Base-by-base conservation (phyloP, 2,888 invertebrate species). In the Drosophila mercatorum region DNA sequence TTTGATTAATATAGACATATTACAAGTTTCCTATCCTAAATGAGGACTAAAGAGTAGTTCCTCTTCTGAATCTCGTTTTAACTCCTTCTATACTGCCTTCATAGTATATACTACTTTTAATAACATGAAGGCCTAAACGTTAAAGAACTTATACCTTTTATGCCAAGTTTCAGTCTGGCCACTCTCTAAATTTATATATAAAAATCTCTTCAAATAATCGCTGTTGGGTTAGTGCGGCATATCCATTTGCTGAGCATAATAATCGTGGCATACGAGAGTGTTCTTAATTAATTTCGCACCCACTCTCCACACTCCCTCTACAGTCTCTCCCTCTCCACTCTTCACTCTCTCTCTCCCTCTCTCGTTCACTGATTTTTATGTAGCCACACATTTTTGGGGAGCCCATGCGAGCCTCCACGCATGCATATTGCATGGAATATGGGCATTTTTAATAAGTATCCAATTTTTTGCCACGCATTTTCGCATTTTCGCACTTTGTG, bases 391-490 rank as follows among this genome's bases (percentile, higher is more conserved):
- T 47, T 51, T 51, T 36, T 22, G 44, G 26, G 26, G 44, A 49
- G 41, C 41, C 49, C 28, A 34, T 31, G 28, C 40, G 8, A 63
- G 47, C 61, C 41, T 26, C 44, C 22, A 47, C 36, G 49, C 76
- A 76, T 83, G 79, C 74, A 78, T 88, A 72, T 79, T 83, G 51
- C 61, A 88, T 88, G 81, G 11, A 69, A 68, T 81, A 81, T 89
- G 89, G 89, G 87, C 88, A 89, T 87, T 89, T 89, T 84, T 89
- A 87, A 84, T 87, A 89, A 89, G 79, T 77, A 73, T 71, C 87
- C 69, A 70, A 87, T 84, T 84, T 73, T 73, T 67, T 65, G 71
- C 34, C 80, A 80, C 83, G 75, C 77, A 81, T 28, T 57, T 38
- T 41, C 22, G 22, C 77, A 81, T 28, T 57, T 34, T 41, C 68